Evolutionary conservation across 2,797 vertebrate genomes (phyloP).

Genomic region (Coranthus polyacanthus): DNA sequence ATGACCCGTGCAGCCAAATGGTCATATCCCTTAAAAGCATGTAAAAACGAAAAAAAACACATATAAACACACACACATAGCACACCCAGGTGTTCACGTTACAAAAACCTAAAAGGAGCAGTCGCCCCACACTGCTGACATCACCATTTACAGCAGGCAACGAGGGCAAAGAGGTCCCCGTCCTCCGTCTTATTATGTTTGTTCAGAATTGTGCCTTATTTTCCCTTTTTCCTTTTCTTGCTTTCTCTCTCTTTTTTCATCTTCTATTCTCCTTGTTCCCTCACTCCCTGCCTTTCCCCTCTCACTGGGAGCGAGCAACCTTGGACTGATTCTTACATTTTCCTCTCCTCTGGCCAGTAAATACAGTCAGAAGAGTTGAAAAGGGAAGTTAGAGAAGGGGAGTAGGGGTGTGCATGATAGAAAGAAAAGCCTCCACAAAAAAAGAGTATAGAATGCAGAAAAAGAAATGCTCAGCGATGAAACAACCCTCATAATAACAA

Average conservation of each 20-base stretch:
- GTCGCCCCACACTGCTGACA: slow-evolving; percentile 64
- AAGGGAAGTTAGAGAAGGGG: slow-evolving; percentile 12
- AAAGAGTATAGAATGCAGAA: slow-evolving; percentile 19
- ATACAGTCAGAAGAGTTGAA: slow-evolving; percentile 71
- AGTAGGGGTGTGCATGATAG: slow-evolving; percentile 35
- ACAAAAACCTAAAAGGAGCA: slow-evolving; percentile 49
- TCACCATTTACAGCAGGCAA: slow-evolving; percentile 60
- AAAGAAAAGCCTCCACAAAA: slow-evolving; percentile 48
- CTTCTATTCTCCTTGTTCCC: slow-evolving; percentile 41
- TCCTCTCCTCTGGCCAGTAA: slow-evolving; percentile 82
- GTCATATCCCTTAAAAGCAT: slow-evolving; percentile 75
- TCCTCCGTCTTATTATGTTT: slow-evolving; percentile 33
- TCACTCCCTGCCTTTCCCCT: slow-evolving; percentile 63
- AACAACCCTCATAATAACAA: not conserved
- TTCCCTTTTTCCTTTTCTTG: slow-evolving; percentile 18
- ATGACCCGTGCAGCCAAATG: slow-evolving; percentile 78
- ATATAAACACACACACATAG: slow-evolving; percentile 27
- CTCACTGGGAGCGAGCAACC: slow-evolving; percentile 73
- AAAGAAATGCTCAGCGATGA: slow-evolving; percentile 1
- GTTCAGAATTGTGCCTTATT: slow-evolving; percentile 48
- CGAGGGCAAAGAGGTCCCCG: slow-evolving; percentile 48
- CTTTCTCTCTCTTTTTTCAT: slow-evolving; percentile 8
- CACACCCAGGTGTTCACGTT: slow-evolving; percentile 54
- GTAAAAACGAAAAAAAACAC: slow-evolving; percentile 57
- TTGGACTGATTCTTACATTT: slow-evolving; percentile 84